Conservation (phyloP, 2,113 vertebrate genomes). For the Coptodon bakossiorum region DNA sequence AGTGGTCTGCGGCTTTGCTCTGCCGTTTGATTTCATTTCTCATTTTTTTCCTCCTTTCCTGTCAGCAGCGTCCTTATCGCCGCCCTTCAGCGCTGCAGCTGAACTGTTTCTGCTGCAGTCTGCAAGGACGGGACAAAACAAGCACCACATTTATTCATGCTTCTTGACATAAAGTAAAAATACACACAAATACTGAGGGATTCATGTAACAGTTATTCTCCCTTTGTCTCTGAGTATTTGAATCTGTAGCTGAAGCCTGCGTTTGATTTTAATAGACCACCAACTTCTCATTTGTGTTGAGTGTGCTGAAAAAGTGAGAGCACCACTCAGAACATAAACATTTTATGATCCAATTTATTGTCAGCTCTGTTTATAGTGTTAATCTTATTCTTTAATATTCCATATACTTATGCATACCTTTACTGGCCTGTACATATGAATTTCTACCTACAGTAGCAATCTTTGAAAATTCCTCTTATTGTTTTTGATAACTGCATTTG, state of each 20-base stretch:
- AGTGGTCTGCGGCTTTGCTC: not conserved
- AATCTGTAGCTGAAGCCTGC: not conserved
- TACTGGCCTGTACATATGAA: not conserved
- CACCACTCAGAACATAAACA: not conserved
- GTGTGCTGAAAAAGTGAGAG: not conserved
- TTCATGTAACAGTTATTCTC: not conserved
- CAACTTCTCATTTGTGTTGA: not conserved
- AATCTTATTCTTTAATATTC: not conserved
- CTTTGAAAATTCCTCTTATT: not conserved
- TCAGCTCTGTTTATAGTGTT: not conserved
- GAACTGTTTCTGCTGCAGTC: conserved; percentile 37
- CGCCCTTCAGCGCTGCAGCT: conserved; percentile 34
- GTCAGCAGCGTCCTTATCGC: conserved; percentile 29
- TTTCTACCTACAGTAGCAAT: not conserved
- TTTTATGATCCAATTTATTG: not conserved
- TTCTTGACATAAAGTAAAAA: not conserved
- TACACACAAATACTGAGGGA: not conserved
- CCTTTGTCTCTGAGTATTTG: not conserved
- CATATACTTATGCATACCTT: not conserved
- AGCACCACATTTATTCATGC: not conserved
- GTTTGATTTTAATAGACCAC: not conserved
- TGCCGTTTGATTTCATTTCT: conserved; percentile 22
- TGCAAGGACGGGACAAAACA: conserved; percentile 11
- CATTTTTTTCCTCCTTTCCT: not conserved
- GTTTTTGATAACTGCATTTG: not conserved